These are phyloP conservation scores for Trichoplax adhaerens DNA, from an alignment of 37 sponge, comb jelly and placozoan genomes.

Conservation along the genomic window DNA sequence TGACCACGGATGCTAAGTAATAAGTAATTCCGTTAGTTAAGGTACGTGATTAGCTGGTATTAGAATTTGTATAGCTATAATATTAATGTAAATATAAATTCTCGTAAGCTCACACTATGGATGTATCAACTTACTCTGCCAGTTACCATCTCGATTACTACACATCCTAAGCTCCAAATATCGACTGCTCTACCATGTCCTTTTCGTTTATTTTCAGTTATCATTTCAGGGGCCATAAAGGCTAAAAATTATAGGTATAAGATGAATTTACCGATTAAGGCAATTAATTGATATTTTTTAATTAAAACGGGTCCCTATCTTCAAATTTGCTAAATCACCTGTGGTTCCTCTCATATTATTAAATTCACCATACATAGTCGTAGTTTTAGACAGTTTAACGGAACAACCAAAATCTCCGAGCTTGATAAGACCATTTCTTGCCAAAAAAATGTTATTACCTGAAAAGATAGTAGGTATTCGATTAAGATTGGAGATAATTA, in stretches of 20 bases:
- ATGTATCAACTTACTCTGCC: conserved; percentile 34
- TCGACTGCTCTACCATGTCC: conserved; percentile 42
- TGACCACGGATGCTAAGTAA: conserved; percentile 42
- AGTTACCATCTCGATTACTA: conserved; percentile 72
- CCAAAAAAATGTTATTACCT: conserved; percentile 70
- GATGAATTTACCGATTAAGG: no score
- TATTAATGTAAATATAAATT: not conserved
- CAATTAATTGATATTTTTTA: no score
- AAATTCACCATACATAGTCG: no score
- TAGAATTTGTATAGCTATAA: not conserved
- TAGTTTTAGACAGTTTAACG: conserved; percentile 31
- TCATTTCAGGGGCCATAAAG: conserved; percentile 75
- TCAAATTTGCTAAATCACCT: no score
- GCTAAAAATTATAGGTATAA: conserved; percentile 9
- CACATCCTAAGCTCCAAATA: conserved; percentile 77
- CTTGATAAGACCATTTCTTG: conserved; percentile 46
- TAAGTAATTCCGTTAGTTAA: no score
- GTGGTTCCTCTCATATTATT: no score
- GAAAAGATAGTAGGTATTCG: not conserved
- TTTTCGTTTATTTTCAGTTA: conserved; percentile 20
- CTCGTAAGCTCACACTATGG: not conserved
- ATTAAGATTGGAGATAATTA: not conserved
- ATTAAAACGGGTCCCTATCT: no score
- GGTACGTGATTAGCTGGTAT: not conserved
- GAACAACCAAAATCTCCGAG: conserved; percentile 75